Conservation (phyloP, 2,888 invertebrate species). For the Macaria liturata region DNA sequence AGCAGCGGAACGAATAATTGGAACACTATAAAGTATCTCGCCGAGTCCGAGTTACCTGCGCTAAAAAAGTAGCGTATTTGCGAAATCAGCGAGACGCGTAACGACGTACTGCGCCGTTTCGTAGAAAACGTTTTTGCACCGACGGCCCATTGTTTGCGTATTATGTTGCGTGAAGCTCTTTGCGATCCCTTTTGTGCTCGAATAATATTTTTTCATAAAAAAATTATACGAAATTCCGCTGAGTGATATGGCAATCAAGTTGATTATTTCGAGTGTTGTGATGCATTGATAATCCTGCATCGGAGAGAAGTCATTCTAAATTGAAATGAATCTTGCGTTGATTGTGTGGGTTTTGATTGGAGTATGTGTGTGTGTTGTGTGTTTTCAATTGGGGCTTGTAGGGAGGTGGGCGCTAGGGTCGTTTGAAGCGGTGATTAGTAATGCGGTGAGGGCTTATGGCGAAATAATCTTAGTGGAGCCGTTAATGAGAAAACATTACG, state of each 20-base stretch:
- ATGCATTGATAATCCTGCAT: constrained; percentile 28
- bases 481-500: constrained; percentile 69
- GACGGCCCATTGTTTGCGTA: constrained; percentile 56
- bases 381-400: constrained; percentile 62
- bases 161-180: constrained; percentile 62
- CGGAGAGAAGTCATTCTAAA: constrained; percentile 37
- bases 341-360: constrained; percentile 48
- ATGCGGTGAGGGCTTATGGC: constrained; percentile 62
- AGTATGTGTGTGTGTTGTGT: constrained; percentile 44
- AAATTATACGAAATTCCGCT: constrained; percentile 27
- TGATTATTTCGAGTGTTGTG: constrained; percentile 28
- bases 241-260: constrained; percentile 31
- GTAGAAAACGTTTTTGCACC: constrained; percentile 55
- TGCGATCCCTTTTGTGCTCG: constrained; percentile 48
- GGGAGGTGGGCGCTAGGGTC: constrained; percentile 46
- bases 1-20: constrained; percentile 59
- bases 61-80: constrained; percentile 53
- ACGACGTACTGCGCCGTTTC: constrained; percentile 54
- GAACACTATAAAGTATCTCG: constrained; percentile 54
- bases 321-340: constrained; percentile 52
- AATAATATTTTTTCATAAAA: constrained; percentile 28
- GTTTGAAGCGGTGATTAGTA: constrained; percentile 73
- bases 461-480: constrained; percentile 69
- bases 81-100: constrained; percentile 63
- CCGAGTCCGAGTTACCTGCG: constrained; percentile 49